Evolutionary conservation across 2,888 invertebrate species (phyloP), one percentile per base, ranked within the genome.

Genomic region (Tortrix viridana): DNA sequence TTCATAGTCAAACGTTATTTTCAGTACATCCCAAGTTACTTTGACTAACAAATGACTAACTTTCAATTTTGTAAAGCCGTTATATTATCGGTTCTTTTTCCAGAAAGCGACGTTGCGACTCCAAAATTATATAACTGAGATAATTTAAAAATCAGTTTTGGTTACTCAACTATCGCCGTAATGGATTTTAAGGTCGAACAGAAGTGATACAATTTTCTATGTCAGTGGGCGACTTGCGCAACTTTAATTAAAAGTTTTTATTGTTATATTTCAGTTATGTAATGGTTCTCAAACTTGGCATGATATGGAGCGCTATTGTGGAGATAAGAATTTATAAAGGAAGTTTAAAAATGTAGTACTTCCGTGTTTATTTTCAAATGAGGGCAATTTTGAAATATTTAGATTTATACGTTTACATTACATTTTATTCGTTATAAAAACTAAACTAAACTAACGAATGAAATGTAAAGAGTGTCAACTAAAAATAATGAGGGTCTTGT

Each of bases 201-300:
- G 58, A 66, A 68, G 63, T 69, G 65, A 64, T 54, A 64, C 64
- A 60, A 50, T 60, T 64, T 74, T 74, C 73, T 79, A 68, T 83
- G 83, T 81, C 73, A 83, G 76, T 83, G 69, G 82, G 80, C 79
- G 79, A 77, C 66, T 74, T 72, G 56, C 59, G 67, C 43, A 63
- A 63, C 3, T 43, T 53, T 43, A 63, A 58, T 58, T 63, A 63
- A 38, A 63, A 47, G 32, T 41, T 55, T 18, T 46, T 52, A 32
- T 55, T 61, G 37, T 62, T 56, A 38, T 38, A 22, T n/a, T 16
- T 9, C 19, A 4, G 44, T 63, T 53, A 47, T 52, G 47, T 52
- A 58, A 63, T 41, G 19, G 19, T 23, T 22, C 5, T 18, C 26
- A 9, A 22, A 38, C 52, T 37, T 46, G 14, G 43, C 18, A n/a